Evolutionary conservation across 2,113 vertebrate species (phyloP).

Genomic region (Microcebus jonahi): DNA sequence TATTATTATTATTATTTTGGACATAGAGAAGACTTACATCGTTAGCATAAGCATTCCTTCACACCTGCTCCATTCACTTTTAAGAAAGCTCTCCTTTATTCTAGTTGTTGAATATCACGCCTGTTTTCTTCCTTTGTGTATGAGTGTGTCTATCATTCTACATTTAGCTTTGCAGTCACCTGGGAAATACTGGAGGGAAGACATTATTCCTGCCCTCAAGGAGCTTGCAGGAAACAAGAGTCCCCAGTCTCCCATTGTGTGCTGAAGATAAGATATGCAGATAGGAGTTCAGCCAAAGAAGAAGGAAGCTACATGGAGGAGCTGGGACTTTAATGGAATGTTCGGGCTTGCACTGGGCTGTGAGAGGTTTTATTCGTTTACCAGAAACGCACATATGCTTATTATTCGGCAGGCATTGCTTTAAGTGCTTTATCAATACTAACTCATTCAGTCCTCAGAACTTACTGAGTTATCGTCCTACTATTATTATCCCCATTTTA

Average conservation of each 20-base stretch:
- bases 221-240: neutral
- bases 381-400: neutral
- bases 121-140: neutral
- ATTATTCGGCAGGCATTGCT: neutral
- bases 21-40: neutral
- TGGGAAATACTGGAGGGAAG: neutral
- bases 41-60: neutral
- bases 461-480: neutral
- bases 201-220: constrained; percentile 31
- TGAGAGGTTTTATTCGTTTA: neutral
- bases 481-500: neutral
- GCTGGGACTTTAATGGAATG: neutral
- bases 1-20: neutral
- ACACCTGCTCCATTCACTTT: neutral
- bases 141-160: neutral
- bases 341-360: neutral
- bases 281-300: neutral
- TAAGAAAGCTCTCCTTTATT: neutral
- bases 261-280: neutral
- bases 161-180: neutral
- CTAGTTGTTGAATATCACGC: neutral
- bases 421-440: neutral
- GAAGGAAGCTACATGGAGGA: accelerated
- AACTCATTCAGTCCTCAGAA: neutral
- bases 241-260: neutral